Evolutionary conservation across 1,140 invertebrate genomes (phyloP), one percentile per base, ranked within the genome.

Genomic region (Leptinotarsa texana): DNA sequence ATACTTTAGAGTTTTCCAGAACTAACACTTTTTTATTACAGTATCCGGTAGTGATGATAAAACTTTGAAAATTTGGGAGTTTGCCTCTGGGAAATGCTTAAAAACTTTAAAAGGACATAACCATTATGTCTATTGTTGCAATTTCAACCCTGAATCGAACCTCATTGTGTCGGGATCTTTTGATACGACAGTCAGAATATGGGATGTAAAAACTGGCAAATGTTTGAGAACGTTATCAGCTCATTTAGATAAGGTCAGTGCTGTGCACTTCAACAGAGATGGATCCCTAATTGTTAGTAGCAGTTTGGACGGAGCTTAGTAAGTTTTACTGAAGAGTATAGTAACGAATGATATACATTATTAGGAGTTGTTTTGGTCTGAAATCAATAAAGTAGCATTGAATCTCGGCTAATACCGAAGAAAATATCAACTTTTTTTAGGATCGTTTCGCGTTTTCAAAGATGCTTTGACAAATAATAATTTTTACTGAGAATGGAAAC

Each of bases 41-140:
- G 97, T 98, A 73, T 98, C 96, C 84, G 98, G 96, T 47, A 99
- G 97, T 79, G 98, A 99, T 89, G 98, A 99, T 85, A 99, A 99
- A 89, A 99, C 98, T 13, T 88, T 99, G 61, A 99, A 99, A 91
- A 96, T 99, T 66, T 99, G 97, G 97, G 98, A 99, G 87, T 88
- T 99, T 72, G 95, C 93, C 85, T 96, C 95, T 87, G 97, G 95
- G 8, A 99, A 99, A 90, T 98, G 97, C 88, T 88, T 99, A 78
- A 99, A 99, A 88, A 99, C 98, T 0, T 87, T 99, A 22, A 99
- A 99, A 88, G 98, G 98, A 33, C 98, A 99, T 85, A 98, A 96
- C 86, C 99, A 99, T 86, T 99, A 99, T 88, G 98, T 99, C 0
- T 99, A 99, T 86, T 99, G 98, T 85, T 99, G 98, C 85, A 99